Conservation (phyloP, 2,797 vertebrate genomes). For the Jordanella pulchra region DNA sequence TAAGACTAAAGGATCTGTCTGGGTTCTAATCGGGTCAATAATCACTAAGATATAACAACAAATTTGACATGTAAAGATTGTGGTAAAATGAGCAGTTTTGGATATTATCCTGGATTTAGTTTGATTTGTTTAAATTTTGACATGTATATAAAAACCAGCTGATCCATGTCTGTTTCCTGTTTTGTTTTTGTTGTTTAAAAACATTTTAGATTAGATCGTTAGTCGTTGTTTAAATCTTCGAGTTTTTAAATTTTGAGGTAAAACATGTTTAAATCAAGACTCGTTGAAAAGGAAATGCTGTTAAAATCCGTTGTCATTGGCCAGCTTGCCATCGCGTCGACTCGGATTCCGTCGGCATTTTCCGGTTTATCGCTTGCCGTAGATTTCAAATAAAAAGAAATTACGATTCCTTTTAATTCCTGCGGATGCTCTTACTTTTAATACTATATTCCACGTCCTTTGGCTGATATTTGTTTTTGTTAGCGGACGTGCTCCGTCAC, state of each 20-base stretch:
- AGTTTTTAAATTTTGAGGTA: not conserved
- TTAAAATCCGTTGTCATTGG: not conserved
- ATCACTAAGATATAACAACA: too few species aligned
- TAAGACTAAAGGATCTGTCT: too few species aligned
- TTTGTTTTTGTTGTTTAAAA: not conserved
- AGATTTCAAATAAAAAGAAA: slow-evolving; percentile 44
- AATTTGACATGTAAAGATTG: too few species aligned
- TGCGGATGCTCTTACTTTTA: not conserved
- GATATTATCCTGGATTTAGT: not conserved
- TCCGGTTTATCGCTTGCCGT: slow-evolving; percentile 67
- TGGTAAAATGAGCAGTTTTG: not conserved
- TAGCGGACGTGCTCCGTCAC: not conserved
- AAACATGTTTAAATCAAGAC: too few species aligned
- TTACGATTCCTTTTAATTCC: slow-evolving; percentile 39
- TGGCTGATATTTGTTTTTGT: not conserved
- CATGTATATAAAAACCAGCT: too few species aligned
- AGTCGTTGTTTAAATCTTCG: not conserved
- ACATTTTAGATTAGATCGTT: not conserved
- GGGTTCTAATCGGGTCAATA: too few species aligned
- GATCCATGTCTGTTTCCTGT: not conserved
- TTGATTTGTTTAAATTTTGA: not conserved
- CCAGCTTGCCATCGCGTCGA: slow-evolving; percentile 51
- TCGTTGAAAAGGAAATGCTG: not conserved
- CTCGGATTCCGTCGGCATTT: slow-evolving; percentile 70
- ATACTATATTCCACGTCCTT: not conserved